These are phyloP conservation scores for Acinonyx jubatus DNA, from an alignment of 2,113 vertebrate species.

Conservation along the genomic window DNA sequence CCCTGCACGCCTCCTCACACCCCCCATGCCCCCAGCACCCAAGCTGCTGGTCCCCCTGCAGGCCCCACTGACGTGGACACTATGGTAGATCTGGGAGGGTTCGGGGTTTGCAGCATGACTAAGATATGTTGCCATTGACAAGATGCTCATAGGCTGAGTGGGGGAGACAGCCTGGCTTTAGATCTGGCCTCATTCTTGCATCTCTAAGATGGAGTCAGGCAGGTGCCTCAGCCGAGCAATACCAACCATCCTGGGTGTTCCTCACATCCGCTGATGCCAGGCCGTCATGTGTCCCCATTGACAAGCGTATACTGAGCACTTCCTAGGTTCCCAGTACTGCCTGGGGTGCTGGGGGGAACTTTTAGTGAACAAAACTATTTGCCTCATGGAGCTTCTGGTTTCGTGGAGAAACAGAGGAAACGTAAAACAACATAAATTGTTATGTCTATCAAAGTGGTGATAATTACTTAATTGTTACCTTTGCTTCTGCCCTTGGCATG, in stretches of 20 bases:
- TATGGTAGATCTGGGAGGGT: accelerated
- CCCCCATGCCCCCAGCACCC: not conserved
- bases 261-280: accelerated
- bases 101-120: too few relatives aligned
- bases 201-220: not conserved
- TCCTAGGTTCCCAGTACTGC: not conserved
- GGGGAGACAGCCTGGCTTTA: not conserved
- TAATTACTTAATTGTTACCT: too few relatives aligned
- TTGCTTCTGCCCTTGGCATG: not conserved
- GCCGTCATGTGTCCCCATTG: accelerated
- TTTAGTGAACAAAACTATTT: not conserved
- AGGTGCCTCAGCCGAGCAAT: not conserved
- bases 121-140: accelerated
- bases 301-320: not conserved
- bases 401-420: not conserved
- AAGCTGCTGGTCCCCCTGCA: not conserved
- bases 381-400: not conserved
- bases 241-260: not conserved
- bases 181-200: not conserved
- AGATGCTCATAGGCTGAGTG: accelerated
- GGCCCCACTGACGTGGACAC: not conserved
- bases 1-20: not conserved
- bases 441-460: accelerated
- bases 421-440: too few relatives aligned
- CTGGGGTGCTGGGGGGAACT: too few relatives aligned